A percentile compares a stretch with the other conserved stretches of the same genome.
Evolutionary conservation across 2,888 invertebrate genomes (phyloP).

Genomic region (Palloptera scutellata): DNA sequence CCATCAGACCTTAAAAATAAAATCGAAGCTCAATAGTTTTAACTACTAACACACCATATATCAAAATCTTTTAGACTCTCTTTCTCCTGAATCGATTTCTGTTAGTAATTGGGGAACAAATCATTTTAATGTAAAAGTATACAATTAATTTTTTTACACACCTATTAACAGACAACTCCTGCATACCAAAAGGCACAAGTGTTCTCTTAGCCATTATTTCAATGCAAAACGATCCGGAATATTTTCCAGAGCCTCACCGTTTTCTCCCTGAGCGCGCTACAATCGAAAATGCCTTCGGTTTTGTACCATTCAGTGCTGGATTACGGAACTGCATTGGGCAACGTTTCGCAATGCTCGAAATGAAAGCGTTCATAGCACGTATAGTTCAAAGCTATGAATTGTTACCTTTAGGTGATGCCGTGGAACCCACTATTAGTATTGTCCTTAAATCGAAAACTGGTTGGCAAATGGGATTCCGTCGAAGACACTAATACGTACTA

Average conservation of each 20-base stretch:
- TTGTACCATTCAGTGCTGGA: constrained; percentile 58
- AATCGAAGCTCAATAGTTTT: too few species aligned
- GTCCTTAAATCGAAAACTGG: constrained; percentile 40
- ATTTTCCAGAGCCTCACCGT: constrained; percentile 53
- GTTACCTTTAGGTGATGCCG: constrained; percentile 33
- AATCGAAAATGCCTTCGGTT: constrained; percentile 52
- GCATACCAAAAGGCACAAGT: constrained; percentile 50
- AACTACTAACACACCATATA: too few species aligned
- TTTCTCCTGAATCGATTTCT: too few species aligned
- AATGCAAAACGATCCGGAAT: constrained; percentile 52
- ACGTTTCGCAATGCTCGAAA: constrained; percentile 58
- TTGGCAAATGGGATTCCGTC: constrained; percentile 42
- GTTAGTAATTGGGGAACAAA: too few species aligned
- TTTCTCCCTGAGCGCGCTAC: constrained; percentile 65
- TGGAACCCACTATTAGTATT: constrained; percentile 36
- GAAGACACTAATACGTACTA: constrained; percentile 21
- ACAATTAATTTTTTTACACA: too few species aligned
- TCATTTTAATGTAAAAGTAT: too few species aligned
- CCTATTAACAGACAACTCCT: constrained; percentile 51
- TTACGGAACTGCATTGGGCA: constrained; percentile 63
- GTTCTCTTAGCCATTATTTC: constrained; percentile 49
- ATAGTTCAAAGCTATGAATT: constrained; percentile 41
- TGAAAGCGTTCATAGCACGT: constrained; percentile 48
- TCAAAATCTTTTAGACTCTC: too few species aligned
- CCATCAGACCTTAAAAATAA: too few species aligned